These are phyloP conservation scores for Plusia festucae DNA, from an alignment of 2,888 invertebrate genomes.

Conservation along the genomic window DNA sequence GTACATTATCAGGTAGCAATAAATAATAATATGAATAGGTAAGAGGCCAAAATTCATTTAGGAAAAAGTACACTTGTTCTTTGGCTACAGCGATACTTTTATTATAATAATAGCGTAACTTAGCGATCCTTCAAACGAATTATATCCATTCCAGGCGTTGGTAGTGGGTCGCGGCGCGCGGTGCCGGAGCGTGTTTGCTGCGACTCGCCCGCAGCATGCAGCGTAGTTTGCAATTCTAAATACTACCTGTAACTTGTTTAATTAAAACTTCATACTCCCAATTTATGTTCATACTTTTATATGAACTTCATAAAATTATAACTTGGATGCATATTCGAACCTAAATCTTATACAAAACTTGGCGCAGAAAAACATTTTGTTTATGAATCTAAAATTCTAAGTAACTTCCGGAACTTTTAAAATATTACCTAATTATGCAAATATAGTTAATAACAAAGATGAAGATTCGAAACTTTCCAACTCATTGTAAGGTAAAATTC, in stretches of 20 bases:
- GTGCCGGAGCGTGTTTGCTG: conserved; percentile 1
- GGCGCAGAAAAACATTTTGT: conserved; percentile 11
- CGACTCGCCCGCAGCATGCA: conserved; percentile 24
- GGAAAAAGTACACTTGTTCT: neutral
- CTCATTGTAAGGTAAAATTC: conserved; percentile 47
- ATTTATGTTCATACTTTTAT: conserved; percentile 51
- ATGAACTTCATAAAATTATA: conserved; percentile 47
- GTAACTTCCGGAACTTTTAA: conserved; percentile 26
- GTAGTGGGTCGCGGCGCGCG: neutral
- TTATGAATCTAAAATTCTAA: conserved; percentile 28
- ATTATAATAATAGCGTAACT: neutral
- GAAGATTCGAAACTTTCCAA: conserved; percentile 28
- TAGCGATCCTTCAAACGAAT: neutral
- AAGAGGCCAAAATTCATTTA: too few relatives aligned
- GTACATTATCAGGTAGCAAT: neutral
- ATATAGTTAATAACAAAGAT: conserved; percentile 43
- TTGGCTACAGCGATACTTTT: neutral
- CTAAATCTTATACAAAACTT: conserved; percentile 26
- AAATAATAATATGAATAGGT: too few relatives aligned
- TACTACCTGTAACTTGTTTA: conserved; percentile 61
- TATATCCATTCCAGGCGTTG: too few relatives aligned
- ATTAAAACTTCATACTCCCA: conserved; percentile 62
- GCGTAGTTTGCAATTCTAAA: conserved; percentile 62
- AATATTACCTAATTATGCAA: conserved; percentile 40
- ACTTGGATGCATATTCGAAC: conserved; percentile 41